A percentile compares a stretch with the other conserved stretches of the same genome.
Evolutionary conservation across 1,140 invertebrate species (phyloP).

Genomic region (Euura lappo): DNA sequence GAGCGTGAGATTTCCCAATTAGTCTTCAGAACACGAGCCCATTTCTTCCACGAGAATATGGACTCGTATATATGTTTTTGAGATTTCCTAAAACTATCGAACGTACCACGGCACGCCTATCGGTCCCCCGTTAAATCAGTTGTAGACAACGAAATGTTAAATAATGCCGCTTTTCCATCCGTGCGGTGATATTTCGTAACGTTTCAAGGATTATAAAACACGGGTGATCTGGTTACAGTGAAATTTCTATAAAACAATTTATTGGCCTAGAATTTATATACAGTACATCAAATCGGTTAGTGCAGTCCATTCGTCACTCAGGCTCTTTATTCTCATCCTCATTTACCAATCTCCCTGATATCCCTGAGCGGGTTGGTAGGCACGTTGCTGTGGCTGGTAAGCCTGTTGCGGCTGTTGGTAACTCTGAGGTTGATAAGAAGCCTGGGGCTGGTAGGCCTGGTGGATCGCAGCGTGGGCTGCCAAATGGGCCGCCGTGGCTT

Average conservation of each 20-base stretch:
- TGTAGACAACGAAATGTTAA: too few relatives aligned
- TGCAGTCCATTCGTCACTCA: constrained; percentile 22
- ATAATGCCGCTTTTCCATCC: too few relatives aligned
- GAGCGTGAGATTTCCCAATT: too few relatives aligned
- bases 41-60: too few relatives aligned
- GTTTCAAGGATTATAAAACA: too few relatives aligned
- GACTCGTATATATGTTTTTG: too few relatives aligned
- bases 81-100: too few relatives aligned
- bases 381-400: constrained; percentile 25
- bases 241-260: constrained; percentile 49
- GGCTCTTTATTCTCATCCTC: background rate
- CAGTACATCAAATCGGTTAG: constrained; percentile 29
- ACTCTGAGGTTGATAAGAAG: constrained; percentile 32
- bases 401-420: constrained; percentile 34
- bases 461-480: constrained; percentile 42
- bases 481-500: constrained; percentile 43
- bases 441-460: constrained; percentile 42
- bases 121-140: too few relatives aligned
- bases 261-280: constrained; percentile 59
- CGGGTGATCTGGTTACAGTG: too few relatives aligned
- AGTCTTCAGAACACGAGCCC: too few relatives aligned
- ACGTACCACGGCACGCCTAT: too few relatives aligned
- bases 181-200: too few relatives aligned
- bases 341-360: constrained; percentile 40
- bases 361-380: constrained; percentile 44